phyloP scores from a whole-genome alignment of 1,140 invertebrate genomes.

The Heliconius nattereri region DNA sequence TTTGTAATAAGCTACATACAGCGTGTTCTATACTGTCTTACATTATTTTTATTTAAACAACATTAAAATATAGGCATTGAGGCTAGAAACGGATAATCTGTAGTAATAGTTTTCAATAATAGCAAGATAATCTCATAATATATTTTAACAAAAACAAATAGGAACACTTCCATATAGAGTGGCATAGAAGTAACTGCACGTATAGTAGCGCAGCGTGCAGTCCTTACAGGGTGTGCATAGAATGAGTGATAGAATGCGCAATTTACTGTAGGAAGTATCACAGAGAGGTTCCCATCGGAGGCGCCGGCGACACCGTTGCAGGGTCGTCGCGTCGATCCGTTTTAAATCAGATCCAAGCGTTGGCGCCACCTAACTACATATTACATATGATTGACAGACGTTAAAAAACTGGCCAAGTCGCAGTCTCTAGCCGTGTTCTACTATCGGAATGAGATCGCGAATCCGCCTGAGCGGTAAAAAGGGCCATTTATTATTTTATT shows the following conservation, averaged over 20 bases:
- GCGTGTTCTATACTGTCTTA: not conserved
- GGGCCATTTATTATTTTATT: conserved; percentile 39
- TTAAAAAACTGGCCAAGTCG: conserved; percentile 45
- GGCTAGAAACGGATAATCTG: not conserved
- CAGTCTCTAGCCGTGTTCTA: conserved; percentile 42
- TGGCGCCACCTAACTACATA: conserved; percentile 20
- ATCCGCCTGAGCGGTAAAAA: conserved; percentile 41
- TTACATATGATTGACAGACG: conserved; percentile 53
- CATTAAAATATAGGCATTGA: not conserved
- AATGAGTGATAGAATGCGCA: conserved; percentile 17
- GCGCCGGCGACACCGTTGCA: not conserved
- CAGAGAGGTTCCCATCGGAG: conserved; percentile 23
- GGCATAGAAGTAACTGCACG: conserved; percentile 8
- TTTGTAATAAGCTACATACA: not conserved
- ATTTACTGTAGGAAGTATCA: conserved; percentile 24
- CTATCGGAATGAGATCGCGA: conserved; percentile 46
- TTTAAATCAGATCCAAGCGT: conserved; percentile 29
- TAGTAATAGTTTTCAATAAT: not conserved
- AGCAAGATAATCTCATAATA: not conserved
- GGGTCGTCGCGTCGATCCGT: conserved; percentile 26
- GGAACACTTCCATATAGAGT: not conserved
- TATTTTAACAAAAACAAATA: not conserved
- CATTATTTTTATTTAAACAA: not conserved
- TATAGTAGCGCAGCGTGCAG: not conserved
- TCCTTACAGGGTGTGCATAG: conserved; percentile 11